These are phyloP conservation scores for Myrmophylax atrothorax DNA, from an alignment of 2,113 vertebrate genomes.

Conservation along the genomic window DNA sequence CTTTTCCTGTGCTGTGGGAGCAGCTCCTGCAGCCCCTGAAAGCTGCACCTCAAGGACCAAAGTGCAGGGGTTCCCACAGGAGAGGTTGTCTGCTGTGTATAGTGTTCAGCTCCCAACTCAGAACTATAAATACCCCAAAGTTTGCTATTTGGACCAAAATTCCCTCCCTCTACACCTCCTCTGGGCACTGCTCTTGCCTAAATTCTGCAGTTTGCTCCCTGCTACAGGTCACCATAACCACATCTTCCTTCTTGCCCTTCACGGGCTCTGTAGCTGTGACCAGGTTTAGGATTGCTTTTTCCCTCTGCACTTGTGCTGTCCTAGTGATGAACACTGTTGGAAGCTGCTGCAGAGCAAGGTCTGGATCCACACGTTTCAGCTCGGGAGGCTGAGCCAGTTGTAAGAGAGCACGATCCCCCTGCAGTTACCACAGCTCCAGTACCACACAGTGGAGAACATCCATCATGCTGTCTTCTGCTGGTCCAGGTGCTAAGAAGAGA, in stretches of 20 bases:
- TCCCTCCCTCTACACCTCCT: not conserved
- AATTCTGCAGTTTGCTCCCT: not conserved
- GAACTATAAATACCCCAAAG: not conserved
- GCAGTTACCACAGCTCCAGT: constrained; percentile 3
- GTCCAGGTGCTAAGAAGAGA: constrained; percentile 46
- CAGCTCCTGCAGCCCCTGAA: not conserved
- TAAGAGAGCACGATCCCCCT: not conserved
- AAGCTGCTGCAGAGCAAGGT: not conserved
- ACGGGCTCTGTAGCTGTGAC: not conserved
- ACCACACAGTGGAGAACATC: not conserved
- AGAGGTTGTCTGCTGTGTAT: not conserved
- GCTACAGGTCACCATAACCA: not conserved
- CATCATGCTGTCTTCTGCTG: constrained; percentile 38
- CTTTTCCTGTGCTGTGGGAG: not conserved
- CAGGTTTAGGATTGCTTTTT: not conserved
- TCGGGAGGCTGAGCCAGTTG: not conserved
- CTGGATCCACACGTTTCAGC: constrained; percentile 14
- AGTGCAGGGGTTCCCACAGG: not conserved
- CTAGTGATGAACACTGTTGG: not conserved
- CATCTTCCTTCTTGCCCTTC: not conserved
- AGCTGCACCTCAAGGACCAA: not conserved
- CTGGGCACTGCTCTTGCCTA: not conserved
- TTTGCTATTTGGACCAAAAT: not conserved
- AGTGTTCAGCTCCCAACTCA: not conserved
- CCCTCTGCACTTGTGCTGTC: not conserved